These are phyloP conservation scores for Pachypsylla venusta DNA, from an alignment of 1,140 invertebrate genomes.

Conservation along the genomic window DNA sequence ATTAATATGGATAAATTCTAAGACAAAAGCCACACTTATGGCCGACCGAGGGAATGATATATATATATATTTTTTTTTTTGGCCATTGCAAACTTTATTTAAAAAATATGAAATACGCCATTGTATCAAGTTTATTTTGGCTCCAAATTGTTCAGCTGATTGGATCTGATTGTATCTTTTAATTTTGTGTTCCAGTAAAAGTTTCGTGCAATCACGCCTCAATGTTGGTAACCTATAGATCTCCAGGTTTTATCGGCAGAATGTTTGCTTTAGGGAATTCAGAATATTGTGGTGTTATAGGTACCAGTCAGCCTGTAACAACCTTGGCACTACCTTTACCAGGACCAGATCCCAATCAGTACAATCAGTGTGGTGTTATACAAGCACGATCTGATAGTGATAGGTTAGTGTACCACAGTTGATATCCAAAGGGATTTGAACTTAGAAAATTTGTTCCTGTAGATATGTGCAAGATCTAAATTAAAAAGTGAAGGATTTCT, in stretches of 20 bases:
- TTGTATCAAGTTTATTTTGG: too few relatives aligned
- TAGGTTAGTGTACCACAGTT: conserved; percentile 6
- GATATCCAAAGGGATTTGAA: not conserved
- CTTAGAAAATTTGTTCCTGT: not conserved
- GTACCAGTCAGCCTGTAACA: conserved; percentile 32
- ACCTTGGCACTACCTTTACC: conserved; percentile 31
- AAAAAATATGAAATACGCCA: too few relatives aligned
- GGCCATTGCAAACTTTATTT: too few relatives aligned
- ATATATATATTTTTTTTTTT: too few relatives aligned
- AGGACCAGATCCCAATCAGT: conserved; percentile 16
- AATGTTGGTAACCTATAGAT: conserved; percentile 35
- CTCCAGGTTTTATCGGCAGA: conserved; percentile 36
- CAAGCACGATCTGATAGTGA: conserved; percentile 22
- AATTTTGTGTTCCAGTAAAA: conserved; percentile 36
- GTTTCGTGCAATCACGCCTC: conserved; percentile 34
- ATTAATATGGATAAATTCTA: too few relatives aligned
- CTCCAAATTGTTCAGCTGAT: too few relatives aligned
- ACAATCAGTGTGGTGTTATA: conserved; percentile 29
- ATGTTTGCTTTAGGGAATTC: conserved; percentile 34
- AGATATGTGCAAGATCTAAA: too few relatives aligned
- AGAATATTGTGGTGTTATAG: conserved; percentile 33
- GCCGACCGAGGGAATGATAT: too few relatives aligned
- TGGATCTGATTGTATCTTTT: too few relatives aligned
- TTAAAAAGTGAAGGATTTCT: too few relatives aligned
- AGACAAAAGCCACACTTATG: too few relatives aligned